phyloP scores from a whole-genome alignment of 1,140 invertebrate genomes.

The Bilobella aurantiaca region DNA sequence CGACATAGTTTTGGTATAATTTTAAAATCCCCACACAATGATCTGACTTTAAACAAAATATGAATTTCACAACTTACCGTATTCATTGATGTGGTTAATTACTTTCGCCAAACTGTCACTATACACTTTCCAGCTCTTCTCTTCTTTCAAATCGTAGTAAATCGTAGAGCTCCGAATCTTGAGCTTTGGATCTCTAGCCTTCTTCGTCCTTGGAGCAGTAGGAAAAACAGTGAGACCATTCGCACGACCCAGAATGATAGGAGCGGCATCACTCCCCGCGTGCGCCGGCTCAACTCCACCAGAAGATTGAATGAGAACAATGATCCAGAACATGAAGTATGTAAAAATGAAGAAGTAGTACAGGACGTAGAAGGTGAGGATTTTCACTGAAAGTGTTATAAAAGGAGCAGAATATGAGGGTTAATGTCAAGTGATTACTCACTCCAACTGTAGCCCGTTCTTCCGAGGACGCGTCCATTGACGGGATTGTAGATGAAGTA shows the following conservation, averaged over 20 bases:
- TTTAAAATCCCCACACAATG: no score
- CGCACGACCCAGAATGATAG: neutral
- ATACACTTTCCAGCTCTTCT: neutral
- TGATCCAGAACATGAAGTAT: neutral
- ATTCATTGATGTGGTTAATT: no score
- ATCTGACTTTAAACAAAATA: no score
- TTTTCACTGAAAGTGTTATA: neutral
- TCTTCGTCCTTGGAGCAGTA: neutral
- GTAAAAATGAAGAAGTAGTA: neutral
- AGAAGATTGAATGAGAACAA: neutral
- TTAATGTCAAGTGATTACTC: neutral
- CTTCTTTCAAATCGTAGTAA: neutral
- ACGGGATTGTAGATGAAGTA: conserved; percentile 1
- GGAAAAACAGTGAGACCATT: neutral
- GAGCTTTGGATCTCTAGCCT: neutral
- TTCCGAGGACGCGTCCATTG: neutral
- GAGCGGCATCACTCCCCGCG: neutral
- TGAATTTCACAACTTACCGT: no score
- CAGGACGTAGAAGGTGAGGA: neutral
- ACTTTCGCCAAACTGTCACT: neutral
- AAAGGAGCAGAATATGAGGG: neutral
- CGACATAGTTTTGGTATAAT: no score
- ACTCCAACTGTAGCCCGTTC: neutral
- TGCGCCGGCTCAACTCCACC: neutral
- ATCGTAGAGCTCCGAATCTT: neutral